Conservation (phyloP, 2,113 vertebrate genomes). For the Scomber japonicus region DNA sequence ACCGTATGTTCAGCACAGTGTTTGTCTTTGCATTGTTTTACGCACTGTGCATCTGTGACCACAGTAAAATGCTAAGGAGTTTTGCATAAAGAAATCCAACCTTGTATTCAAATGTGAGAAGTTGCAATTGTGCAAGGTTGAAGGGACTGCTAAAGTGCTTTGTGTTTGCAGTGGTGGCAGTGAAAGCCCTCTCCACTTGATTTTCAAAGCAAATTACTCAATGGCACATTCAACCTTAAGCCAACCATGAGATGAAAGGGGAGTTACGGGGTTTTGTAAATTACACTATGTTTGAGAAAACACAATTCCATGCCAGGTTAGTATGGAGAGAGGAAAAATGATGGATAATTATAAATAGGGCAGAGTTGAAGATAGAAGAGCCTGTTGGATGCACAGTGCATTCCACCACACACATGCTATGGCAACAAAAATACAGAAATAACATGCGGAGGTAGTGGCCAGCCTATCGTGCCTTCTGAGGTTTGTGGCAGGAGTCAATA, state of each 20-base stretch:
- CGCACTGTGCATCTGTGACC: slow-evolving; percentile 53
- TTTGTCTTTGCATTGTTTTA: slow-evolving; percentile 64
- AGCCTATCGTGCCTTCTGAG: slow-evolving; percentile 23
- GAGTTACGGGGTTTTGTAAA: slow-evolving; percentile 13
- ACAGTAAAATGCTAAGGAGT: slow-evolving; percentile 62
- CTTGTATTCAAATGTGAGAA: slow-evolving; percentile 74
- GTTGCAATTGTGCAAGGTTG: slow-evolving; percentile 55
- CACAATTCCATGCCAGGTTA: slow-evolving; percentile 21
- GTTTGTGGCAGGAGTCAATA: slow-evolving; percentile 44
- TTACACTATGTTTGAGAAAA: slow-evolving; percentile 21
- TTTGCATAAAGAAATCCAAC: slow-evolving; percentile 81
- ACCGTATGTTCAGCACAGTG: slow-evolving; percentile 13
- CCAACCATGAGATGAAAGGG: slow-evolving; percentile 23
- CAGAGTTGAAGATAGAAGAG: slow-evolving; percentile 25
- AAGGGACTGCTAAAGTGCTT: slow-evolving; percentile 46
- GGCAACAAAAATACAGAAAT: slow-evolving; percentile 8
- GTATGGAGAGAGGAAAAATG: neutral
- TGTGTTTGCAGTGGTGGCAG: slow-evolving; percentile 31
- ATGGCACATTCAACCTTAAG: slow-evolving; percentile 20
- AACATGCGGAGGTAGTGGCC: neutral
- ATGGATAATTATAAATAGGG: slow-evolving; percentile 41
- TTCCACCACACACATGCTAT: slow-evolving; percentile 9
- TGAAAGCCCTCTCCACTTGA: slow-evolving; percentile 38
- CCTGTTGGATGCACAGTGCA: slow-evolving; percentile 9
- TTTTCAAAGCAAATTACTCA: slow-evolving; percentile 73